Evolutionary conservation across 1,140 invertebrate genomes (phyloP), one percentile per base, ranked within the genome.

Genomic region (Temnothorax longispinosus): DNA sequence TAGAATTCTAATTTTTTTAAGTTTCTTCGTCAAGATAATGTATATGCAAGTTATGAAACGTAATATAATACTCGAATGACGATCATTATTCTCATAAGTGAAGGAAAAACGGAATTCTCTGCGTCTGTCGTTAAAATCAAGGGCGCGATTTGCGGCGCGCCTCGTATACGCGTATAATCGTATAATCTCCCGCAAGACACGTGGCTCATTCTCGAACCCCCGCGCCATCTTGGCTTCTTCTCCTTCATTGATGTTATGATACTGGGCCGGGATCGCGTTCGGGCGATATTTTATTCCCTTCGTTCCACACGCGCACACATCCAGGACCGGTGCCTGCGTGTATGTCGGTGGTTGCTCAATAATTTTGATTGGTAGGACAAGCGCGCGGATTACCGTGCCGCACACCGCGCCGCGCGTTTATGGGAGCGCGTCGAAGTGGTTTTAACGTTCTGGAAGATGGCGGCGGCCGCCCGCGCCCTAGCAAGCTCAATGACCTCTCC

Each of bases 391-490:
- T 84, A 84, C 41, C 80, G 44, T 65, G 32, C 67, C 4, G 10
- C 80, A 27, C 69, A 11, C 60, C 76, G 44, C 76, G 75, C 32
- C 76, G 58, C 77, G 74, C 69, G 80, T 84, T 84, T 75, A 84
- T 84, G 75, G 85, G 90, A 89, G 89, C 88, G 90, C 90, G 84
- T 62, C 67, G 89, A 92, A 90, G 91, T 90, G 81, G 89, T 90
- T 90, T 77, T 76, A 90, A 90, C 89, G 88, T 88, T 88, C 85
- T 87, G 90, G 88, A 92, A 91, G 92, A 93, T 92, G 92, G 92
- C 92, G 93, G 92, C 92, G 92, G 91, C 93, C 93, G 93, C 93
- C 93, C 93, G 93, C 93, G 93, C 93, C 93, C 93, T 91, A 91
- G 92, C 89, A 93, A 88, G 93, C 93, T 93, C 93, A 94, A 93